These are phyloP conservation scores for Podarcis lilfordi DNA, from an alignment of 2,797 vertebrate genomes.

Conservation along the genomic window DNA sequence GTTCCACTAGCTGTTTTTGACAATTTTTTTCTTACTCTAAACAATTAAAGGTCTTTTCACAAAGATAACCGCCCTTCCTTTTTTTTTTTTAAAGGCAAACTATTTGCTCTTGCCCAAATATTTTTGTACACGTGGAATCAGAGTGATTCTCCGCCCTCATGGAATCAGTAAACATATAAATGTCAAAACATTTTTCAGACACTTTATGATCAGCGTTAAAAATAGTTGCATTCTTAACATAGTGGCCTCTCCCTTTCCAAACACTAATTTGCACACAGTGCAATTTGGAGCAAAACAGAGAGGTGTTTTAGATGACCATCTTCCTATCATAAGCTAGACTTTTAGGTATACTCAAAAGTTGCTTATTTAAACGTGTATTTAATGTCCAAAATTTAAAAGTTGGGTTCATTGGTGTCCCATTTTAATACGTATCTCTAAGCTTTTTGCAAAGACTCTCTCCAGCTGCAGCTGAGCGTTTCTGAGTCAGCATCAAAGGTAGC, in stretches of 20 bases:
- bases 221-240: neutral
- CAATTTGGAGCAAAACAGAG: neutral
- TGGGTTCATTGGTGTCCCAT: neutral
- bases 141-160: conserved; percentile 27
- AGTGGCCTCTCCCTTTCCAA: too few relatives aligned
- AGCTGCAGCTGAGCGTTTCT: too few relatives aligned
- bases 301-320: neutral
- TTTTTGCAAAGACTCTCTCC: neutral
- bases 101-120: conserved; percentile 51
- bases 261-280: neutral
- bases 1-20: neutral
- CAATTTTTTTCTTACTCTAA: conserved; percentile 34
- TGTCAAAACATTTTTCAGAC: neutral
- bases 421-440: neutral
- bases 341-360: neutral
- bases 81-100: neutral
- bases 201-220: neutral
- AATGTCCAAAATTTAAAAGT: neutral
- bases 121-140: conserved; percentile 51
- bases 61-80: neutral
- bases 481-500: too few relatives aligned
- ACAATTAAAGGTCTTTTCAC: conserved; percentile 7
- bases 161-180: conserved; percentile 7
- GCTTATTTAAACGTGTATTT: neutral
- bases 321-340: neutral